A percentile compares a stretch with the other conserved stretches of the same genome.
phyloP scores from a whole-genome alignment of 2,888 invertebrate genomes.

The Lochmaea crataegi region DNA sequence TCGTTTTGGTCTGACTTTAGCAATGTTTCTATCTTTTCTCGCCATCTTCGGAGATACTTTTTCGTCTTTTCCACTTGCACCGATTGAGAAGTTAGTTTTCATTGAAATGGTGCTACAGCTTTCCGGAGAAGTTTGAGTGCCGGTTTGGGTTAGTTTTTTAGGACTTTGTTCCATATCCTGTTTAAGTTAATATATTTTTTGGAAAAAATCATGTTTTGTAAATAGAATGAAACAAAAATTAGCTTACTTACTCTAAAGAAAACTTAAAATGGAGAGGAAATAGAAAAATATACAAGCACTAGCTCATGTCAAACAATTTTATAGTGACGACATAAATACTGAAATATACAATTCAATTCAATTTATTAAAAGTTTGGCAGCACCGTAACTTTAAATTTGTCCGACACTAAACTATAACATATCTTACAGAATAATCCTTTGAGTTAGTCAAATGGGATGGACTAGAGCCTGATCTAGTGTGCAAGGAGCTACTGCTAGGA shows the following conservation, averaged over 20 bases:
- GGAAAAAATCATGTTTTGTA: too few species aligned
- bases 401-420: not conserved
- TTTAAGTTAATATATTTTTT: not conserved
- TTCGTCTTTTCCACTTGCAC: constrained; percentile 68
- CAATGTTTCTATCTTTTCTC: constrained; percentile 68
- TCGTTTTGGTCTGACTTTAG: constrained; percentile 66
- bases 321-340: not conserved
- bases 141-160: constrained; percentile 71
- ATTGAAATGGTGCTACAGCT: constrained; percentile 58
- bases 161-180: constrained; percentile 62
- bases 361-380: not conserved
- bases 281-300: not conserved
- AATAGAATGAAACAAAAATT: too few species aligned
- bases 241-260: too few species aligned
- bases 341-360: not conserved
- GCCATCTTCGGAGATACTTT: constrained; percentile 69
- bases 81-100: constrained; percentile 72
- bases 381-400: not conserved
- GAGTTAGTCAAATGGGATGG: constrained; percentile 65
- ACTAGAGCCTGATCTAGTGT: constrained; percentile 68
- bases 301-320: not conserved
- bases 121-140: constrained; percentile 80
- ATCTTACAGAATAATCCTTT: constrained; percentile 57
- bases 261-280: too few species aligned
- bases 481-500: constrained; percentile 68